phyloP scores from a whole-genome alignment of 1,140 invertebrate species.

The Bombus ignitus region DNA sequence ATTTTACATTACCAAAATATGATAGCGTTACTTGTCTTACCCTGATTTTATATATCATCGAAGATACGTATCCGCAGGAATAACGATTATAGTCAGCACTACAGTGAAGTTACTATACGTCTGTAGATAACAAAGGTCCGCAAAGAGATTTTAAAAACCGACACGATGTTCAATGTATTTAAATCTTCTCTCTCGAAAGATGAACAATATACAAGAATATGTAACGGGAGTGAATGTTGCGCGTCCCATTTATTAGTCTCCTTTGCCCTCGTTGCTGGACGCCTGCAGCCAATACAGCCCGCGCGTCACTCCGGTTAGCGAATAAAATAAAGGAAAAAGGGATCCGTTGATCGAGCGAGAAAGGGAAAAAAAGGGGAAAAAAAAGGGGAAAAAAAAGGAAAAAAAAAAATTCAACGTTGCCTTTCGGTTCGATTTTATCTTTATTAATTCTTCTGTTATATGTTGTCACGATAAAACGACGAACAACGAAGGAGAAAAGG shows the following conservation, averaged over 20 bases:
- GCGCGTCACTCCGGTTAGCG: neutral
- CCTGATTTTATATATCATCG: slow-evolving; percentile 78
- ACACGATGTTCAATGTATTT: slow-evolving; percentile 77
- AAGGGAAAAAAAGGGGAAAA: neutral
- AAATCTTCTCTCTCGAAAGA: slow-evolving; percentile 72
- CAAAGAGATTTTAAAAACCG: slow-evolving; percentile 71
- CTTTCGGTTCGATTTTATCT: neutral
- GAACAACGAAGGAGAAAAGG: neutral
- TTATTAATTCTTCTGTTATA: neutral
- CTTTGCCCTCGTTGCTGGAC: slow-evolving; percentile 12
- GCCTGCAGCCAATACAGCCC: neutral
- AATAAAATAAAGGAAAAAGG: neutral
- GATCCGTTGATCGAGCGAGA: neutral
- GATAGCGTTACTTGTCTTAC: slow-evolving; percentile 73
- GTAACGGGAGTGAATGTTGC: slow-evolving; percentile 35
- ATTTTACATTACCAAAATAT: slow-evolving; percentile 76
- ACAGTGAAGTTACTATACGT: slow-evolving; percentile 73
- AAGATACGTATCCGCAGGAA: slow-evolving; percentile 71
- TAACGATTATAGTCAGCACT: slow-evolving; percentile 75
- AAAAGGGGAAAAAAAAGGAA: neutral
- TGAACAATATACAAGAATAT: slow-evolving; percentile 72
- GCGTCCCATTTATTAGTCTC: slow-evolving; percentile 48
- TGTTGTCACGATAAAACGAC: neutral
- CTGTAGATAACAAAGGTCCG: slow-evolving; percentile 67
- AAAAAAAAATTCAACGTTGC: neutral